phyloP scores from a whole-genome alignment of 2,888 invertebrate species.

The Eucriotettix oculatus region DNA sequence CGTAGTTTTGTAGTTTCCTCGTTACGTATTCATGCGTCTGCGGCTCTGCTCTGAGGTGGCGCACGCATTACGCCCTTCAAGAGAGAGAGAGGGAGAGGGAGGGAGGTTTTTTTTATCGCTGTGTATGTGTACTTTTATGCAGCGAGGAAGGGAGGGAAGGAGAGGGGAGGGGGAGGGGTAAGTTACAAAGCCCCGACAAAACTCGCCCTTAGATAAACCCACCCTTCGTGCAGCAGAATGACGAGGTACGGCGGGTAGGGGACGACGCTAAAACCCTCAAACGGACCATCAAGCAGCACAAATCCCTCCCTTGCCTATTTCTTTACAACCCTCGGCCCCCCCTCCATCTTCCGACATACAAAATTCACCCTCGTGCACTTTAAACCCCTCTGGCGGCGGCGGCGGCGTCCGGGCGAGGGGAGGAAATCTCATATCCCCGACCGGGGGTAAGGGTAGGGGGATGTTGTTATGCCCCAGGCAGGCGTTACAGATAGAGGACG shows the following conservation, averaged over 20 bases:
- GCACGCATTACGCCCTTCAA: no score
- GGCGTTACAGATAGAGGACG: background rate
- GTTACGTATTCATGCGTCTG: no score
- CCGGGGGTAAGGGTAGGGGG: background rate
- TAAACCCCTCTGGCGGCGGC: no score
- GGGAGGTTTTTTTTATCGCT: no score
- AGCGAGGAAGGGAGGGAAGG: no score
- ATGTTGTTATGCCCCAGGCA: no score
- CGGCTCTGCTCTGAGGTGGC: no score
- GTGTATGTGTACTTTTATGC: no score
- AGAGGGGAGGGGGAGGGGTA: no score
- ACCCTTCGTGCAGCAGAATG: background rate
- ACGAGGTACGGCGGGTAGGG: background rate
- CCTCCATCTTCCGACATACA: background rate
- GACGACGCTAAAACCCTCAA: background rate
- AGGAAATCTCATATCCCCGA: constrained; percentile 1
- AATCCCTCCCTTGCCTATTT: constrained; percentile 3
- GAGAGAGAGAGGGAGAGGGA: background rate
- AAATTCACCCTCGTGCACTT: background rate
- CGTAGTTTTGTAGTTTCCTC: no score
- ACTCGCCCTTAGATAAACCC: background rate
- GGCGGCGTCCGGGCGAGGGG: background rate
- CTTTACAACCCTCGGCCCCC: background rate
- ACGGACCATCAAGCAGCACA: background rate
- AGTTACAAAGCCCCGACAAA: background rate